These are phyloP conservation scores for Phengaris alcon DNA, from an alignment of 2,888 invertebrate genomes.

Conservation along the genomic window DNA sequence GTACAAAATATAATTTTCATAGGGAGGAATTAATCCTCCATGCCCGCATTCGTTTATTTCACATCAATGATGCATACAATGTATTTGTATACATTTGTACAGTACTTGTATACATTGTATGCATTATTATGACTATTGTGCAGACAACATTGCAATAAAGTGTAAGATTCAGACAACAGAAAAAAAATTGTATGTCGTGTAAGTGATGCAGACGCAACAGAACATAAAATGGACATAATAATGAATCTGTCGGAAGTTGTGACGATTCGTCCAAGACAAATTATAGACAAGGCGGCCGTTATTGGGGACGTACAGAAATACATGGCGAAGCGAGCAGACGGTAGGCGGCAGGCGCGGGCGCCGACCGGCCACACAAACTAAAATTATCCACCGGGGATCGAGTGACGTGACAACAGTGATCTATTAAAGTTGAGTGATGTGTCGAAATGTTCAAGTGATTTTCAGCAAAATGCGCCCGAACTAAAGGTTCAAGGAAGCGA, in stretches of 20 bases:
- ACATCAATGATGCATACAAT: not conserved
- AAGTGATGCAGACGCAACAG: not conserved
- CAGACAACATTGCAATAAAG: not conserved
- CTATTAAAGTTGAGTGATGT: slow-evolving; percentile 58
- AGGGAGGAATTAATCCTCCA: not conserved
- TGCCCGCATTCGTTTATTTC: not conserved
- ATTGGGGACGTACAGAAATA: slow-evolving; percentile 78
- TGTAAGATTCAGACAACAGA: not conserved
- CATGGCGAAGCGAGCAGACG: slow-evolving; percentile 65
- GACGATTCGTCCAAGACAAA: slow-evolving; percentile 73
- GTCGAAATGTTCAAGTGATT: slow-evolving; percentile 45
- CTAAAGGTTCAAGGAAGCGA: slow-evolving; percentile 53
- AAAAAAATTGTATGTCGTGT: too few relatives aligned
- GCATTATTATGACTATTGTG: too few relatives aligned
- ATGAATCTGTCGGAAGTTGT: slow-evolving; percentile 68
- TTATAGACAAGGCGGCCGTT: slow-evolving; percentile 71
- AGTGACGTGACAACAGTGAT: slow-evolving; percentile 67
- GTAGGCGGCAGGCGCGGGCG: slow-evolving; percentile 71
- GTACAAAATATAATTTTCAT: not conserved
- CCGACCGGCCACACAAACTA: slow-evolving; percentile 61
- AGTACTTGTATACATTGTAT: too few relatives aligned
- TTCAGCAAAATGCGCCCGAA: slow-evolving; percentile 36
- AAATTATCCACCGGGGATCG: slow-evolving; percentile 74
- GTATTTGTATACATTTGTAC: too few relatives aligned
- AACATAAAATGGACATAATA: slow-evolving; percentile 43